phyloP scores from a whole-genome alignment of 2,797 vertebrate genomes.

The Spinibarbus caldwelli region DNA sequence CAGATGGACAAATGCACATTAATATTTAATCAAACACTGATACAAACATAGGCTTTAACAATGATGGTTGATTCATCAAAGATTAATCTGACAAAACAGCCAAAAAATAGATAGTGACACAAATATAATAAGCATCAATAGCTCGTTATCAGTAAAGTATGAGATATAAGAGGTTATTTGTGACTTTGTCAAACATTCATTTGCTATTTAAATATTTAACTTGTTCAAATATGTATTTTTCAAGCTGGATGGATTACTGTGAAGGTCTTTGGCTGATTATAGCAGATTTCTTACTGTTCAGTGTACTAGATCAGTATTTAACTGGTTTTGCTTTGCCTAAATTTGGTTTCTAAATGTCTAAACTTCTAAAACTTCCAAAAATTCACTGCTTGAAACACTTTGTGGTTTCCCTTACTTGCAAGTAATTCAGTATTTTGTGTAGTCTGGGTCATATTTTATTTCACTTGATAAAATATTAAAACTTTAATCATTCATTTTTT shows the following conservation, averaged over 20 bases:
- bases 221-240: slow-evolving; percentile 21
- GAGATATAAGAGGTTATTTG: neutral
- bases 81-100: slow-evolving; percentile 26
- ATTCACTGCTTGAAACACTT: neutral
- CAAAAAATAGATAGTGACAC: slow-evolving; percentile 9
- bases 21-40: slow-evolving; percentile 19
- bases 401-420: neutral
- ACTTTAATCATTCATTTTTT: neutral
- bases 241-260: neutral
- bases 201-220: slow-evolving; percentile 6
- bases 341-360: neutral
- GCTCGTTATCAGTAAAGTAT: neutral
- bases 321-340: neutral
- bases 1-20: slow-evolving; percentile 12
- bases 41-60: neutral
- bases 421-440: neutral
- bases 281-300: neutral
- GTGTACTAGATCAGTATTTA: neutral
- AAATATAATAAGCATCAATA: slow-evolving; percentile 25
- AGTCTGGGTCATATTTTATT: slow-evolving; percentile 3
- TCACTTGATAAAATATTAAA: neutral
- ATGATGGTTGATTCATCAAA: slow-evolving; percentile 5
- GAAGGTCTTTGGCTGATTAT: neutral
- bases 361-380: too few species aligned
- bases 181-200: neutral